Evolutionary conservation across 1,140 invertebrate species (phyloP), one percentile per base, ranked within the genome.

Genomic region (Musca vetustissima): DNA sequence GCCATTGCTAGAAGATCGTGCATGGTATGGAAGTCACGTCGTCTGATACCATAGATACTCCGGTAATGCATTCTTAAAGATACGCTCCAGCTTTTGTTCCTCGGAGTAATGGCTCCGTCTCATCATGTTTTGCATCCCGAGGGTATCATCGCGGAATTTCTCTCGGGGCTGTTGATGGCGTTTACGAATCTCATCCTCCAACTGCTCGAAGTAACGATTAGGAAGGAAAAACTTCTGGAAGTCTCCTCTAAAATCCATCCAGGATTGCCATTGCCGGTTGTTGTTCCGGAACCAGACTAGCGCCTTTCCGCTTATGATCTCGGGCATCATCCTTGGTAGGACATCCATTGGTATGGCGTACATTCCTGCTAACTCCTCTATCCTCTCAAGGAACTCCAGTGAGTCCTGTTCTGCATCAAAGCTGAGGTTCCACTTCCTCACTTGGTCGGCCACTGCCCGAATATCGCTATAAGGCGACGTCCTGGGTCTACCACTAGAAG

Each of bases 1-100:
- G 55, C 55, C 22, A 59, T 15, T 15, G 9, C 22, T 17, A 24
- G 15, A 6, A 59, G 22, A 14, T 59, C 55, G 19, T 15, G 22
- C 11, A 59, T 19, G n/a, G 55, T 22, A n/a, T 19, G n/a, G 24
- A 59, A 59, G 6, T 59, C 55, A 14, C 22, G 11, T n/a, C 55
- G 19, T 25, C 24, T 59, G 17, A 59, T 59, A 59, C 22, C 11
- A 59, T n/a, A 22, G 55, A 22, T 59, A 59, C 19, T 59, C 55
- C 22, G 24, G 55, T 9, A n/a, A 13, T 9, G 19, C 15, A 25
- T 59, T 59, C 24, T 11, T 11, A 17, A 59, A 59, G 9, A 59
- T 24, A 7, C 24, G 19, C 22, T 59, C 55, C 22, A 59, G 22
- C 13, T 59, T 59, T 22, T 59, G 22, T 36, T 59, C 55, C 28